phyloP scores from a whole-genome alignment of 2,888 invertebrate species.

The Torymus auratus region DNA sequence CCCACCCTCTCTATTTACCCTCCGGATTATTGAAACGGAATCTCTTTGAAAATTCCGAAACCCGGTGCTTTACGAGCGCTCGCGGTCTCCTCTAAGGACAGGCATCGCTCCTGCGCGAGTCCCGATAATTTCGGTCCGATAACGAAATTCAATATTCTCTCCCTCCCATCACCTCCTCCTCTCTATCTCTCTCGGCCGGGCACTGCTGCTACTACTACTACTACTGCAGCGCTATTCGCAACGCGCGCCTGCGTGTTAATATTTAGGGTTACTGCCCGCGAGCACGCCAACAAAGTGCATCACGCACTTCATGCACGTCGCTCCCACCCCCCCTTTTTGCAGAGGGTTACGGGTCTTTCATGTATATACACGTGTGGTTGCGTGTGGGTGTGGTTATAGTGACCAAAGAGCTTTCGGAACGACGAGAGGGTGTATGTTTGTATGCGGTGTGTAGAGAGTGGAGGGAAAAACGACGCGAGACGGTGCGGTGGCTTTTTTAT shows the following conservation, averaged over 20 bases:
- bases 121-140: conserved; percentile 69
- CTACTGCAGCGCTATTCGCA: conserved; percentile 19
- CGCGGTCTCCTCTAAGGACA: not conserved
- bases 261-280: conserved; percentile 72
- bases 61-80: conserved; percentile 57
- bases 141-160: conserved; percentile 73
- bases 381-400: conserved; percentile 30
- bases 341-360: not conserved
- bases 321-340: conserved; percentile 3
- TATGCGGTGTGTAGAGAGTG: conserved; percentile 8
- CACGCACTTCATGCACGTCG: conserved; percentile 65
- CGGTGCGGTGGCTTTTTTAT: not conserved
- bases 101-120: conserved; percentile 47
- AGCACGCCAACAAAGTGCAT: conserved; percentile 71
- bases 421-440: conserved; percentile 11
- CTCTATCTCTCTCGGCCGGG: conserved; percentile 29
- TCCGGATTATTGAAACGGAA: conserved; percentile 32
- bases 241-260: conserved; percentile 62
- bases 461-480: conserved; percentile 6
- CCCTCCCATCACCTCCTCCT: conserved; percentile 62
- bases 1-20: not conserved
- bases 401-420: conserved; percentile 61
- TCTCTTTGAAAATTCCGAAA: conserved; percentile 50
- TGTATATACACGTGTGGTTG: no score
- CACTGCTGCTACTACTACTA: no score